Conservation (phyloP, 2,888 invertebrate species). For the Galerucella calmariensis region DNA sequence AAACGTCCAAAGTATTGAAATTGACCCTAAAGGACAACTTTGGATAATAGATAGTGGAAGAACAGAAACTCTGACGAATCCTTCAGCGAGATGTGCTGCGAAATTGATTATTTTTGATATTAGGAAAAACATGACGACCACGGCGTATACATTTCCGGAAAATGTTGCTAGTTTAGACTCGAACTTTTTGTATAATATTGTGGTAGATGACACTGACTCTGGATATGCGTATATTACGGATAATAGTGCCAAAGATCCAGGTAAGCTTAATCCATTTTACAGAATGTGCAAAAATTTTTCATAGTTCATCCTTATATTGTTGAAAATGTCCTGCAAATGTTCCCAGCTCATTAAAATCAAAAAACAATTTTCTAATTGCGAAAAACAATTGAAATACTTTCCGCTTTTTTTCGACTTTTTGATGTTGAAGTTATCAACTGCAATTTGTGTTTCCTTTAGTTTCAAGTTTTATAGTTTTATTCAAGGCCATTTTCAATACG, state of each 20-base stretch:
- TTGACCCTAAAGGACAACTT: slow-evolving; percentile 75
- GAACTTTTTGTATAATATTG: slow-evolving; percentile 78
- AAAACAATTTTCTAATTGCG: too few relatives aligned
- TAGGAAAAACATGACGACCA: slow-evolving; percentile 68
- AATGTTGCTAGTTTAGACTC: slow-evolving; percentile 70
- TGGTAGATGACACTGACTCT: slow-evolving; percentile 76
- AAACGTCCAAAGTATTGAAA: slow-evolving; percentile 80
- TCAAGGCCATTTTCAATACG: too few relatives aligned
- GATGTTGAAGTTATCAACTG: too few relatives aligned
- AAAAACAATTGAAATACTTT: too few relatives aligned
- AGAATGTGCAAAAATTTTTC: not conserved
- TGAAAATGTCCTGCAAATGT: too few relatives aligned
- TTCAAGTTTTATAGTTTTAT: too few relatives aligned
- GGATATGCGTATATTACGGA: slow-evolving; percentile 80
- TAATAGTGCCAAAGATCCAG: slow-evolving; percentile 75
- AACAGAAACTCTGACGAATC: slow-evolving; percentile 70
- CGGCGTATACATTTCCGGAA: slow-evolving; percentile 71
- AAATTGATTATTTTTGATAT: slow-evolving; percentile 77
- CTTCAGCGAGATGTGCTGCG: slow-evolving; percentile 72
- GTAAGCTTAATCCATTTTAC: slow-evolving; percentile 57
- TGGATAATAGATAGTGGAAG: slow-evolving; percentile 78
- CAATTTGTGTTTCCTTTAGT: too few relatives aligned
- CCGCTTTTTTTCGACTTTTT: too few relatives aligned
- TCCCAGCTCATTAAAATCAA: too few relatives aligned
- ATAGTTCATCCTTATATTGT: too few relatives aligned